Percentiles rank a stretch among this genome's conserved stretches.
These are phyloP conservation scores for Phycodurus eques DNA, from an alignment of 2,113 vertebrate genomes.

Conservation along the genomic window DNA sequence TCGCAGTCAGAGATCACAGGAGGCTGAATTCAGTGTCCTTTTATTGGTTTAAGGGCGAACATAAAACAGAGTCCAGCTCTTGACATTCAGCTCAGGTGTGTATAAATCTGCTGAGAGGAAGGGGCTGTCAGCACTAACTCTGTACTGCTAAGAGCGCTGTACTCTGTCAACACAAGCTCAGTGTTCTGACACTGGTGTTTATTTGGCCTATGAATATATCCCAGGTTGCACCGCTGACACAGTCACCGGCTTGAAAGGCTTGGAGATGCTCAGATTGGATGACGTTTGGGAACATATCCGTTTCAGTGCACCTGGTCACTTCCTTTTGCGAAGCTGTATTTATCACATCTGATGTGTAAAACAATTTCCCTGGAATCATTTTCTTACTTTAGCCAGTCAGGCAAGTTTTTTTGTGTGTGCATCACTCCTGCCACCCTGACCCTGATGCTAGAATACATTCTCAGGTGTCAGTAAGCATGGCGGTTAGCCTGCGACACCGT, in stretches of 20 bases:
- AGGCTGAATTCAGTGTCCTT: constrained; percentile 9
- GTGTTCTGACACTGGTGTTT: constrained; percentile 59
- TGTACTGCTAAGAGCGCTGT: constrained; percentile 38
- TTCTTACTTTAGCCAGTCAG: constrained; percentile 38
- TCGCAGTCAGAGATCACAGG: constrained; percentile 5
- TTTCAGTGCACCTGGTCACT: constrained; percentile 1
- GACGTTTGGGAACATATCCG: constrained; percentile 1
- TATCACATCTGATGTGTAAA: not conserved
- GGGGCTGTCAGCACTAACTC: constrained; percentile 65
- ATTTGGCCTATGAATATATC: constrained; percentile 56
- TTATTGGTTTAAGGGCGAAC: constrained; percentile 17
- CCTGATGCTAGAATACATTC: constrained; percentile 68
- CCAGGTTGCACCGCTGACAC: constrained; percentile 36
- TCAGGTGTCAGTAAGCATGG: constrained; percentile 65
- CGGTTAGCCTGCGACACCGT: constrained; percentile 72
- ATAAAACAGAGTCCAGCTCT: constrained; percentile 27
- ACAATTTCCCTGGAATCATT: constrained; percentile 16
- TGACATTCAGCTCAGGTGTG: constrained; percentile 41
- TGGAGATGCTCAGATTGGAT: constrained; percentile 8
- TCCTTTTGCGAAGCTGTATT: not conserved
- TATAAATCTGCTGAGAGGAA: constrained; percentile 59
- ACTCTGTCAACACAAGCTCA: constrained; percentile 65
- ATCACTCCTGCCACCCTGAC: constrained; percentile 55
- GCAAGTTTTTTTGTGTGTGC: constrained; percentile 26
- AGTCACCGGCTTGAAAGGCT: constrained; percentile 30